phyloP scores from a whole-genome alignment of 1,140 invertebrate species.

The Rhynchophorus ferrugineus region DNA sequence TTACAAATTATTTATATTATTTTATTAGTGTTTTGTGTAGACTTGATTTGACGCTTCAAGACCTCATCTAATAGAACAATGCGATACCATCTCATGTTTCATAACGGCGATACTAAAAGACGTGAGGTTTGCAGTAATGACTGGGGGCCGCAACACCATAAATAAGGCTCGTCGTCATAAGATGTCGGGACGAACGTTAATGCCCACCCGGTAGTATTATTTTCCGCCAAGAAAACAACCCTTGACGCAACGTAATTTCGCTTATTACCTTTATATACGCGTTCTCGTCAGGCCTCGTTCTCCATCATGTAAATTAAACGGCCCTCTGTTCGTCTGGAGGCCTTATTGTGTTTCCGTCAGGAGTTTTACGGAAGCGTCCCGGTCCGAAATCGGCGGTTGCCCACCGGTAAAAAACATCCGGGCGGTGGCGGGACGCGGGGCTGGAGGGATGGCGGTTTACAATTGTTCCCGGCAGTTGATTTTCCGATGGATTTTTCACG shows the following conservation, averaged over 20 bases:
- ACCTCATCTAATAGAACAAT: no score
- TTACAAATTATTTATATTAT: no score
- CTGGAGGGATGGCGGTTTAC: slow-evolving; percentile 8
- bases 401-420: not conserved
- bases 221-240: not conserved
- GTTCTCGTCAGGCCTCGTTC: slow-evolving; percentile 4
- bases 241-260: slow-evolving; percentile 12
- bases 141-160: no score
- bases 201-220: no score
- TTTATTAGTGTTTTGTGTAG: no score
- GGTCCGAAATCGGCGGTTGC: slow-evolving; percentile 4
- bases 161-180: no score
- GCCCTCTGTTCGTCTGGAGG: slow-evolving; percentile 5
- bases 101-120: no score
- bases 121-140: no score
- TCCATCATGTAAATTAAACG: slow-evolving; percentile 14
- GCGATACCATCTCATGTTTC: no score
- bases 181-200: no score
- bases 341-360: slow-evolving; percentile 9
- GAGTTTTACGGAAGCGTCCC: slow-evolving; percentile 15
- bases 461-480: not conserved
- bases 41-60: no score
- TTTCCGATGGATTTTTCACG: not conserved
- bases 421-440: not conserved
- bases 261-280: slow-evolving; percentile 12